A percentile compares a stretch with the other conserved stretches of the same genome.
Conservation (phyloP, 2,113 vertebrate species). For the Cyprinodon brontotheroides region DNA sequence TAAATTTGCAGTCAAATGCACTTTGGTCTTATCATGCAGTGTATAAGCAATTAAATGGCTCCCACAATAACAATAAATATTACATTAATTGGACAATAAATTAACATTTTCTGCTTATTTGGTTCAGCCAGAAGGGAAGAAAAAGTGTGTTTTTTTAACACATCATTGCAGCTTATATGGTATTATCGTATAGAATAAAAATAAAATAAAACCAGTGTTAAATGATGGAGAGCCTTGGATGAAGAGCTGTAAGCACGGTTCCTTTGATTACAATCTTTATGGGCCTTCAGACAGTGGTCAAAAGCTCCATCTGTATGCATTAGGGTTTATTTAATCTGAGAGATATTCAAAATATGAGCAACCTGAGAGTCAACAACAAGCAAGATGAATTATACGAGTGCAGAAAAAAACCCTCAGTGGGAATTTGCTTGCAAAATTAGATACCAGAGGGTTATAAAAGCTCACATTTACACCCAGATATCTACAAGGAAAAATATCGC, state of each 20-base stretch:
- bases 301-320: slow-evolving; percentile 57
- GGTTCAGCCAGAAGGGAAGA: slow-evolving; percentile 1
- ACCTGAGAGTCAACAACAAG: slow-evolving; percentile 30
- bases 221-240: slow-evolving; percentile 34
- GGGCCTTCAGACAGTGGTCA: slow-evolving; percentile 31
- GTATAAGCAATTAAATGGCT: neutral
- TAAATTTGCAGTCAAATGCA: neutral
- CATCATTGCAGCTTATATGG: neutral
- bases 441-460: slow-evolving; percentile 15
- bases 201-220: slow-evolving; percentile 15
- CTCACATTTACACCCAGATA: neutral
- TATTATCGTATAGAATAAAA: slow-evolving; percentile 17
- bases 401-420: slow-evolving; percentile 21
- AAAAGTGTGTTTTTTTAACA: neutral
- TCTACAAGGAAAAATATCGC: slow-evolving; percentile 8
- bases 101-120: neutral
- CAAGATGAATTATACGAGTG: slow-evolving; percentile 35
- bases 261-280: slow-evolving; percentile 52
- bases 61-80: neutral
- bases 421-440: slow-evolving; percentile 10
- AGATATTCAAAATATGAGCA: slow-evolving; percentile 39
- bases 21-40: neutral
- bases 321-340: slow-evolving; percentile 20
- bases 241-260: slow-evolving; percentile 10
- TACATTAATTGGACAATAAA: neutral